phyloP scores from a whole-genome alignment of 2,888 invertebrate species.

The Caenorhabditis macrosperma region DNA sequence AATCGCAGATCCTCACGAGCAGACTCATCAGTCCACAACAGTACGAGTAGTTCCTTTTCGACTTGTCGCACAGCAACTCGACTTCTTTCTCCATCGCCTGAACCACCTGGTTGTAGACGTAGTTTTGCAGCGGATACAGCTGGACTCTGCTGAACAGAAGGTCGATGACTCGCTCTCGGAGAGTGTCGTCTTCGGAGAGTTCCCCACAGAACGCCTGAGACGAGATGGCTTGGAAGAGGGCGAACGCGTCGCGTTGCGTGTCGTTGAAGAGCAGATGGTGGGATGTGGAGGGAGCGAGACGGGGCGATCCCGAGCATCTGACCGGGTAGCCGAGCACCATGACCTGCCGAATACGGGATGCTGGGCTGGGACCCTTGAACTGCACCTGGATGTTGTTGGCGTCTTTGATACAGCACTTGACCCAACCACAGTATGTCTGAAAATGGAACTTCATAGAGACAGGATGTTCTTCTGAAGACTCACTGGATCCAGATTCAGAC shows the following conservation, averaged over 20 bases:
- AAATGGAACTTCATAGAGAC: conserved; percentile 25
- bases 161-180: conserved; percentile 78
- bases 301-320: conserved; percentile 2
- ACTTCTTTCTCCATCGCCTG: conserved; percentile 78
- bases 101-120: conserved; percentile 79
- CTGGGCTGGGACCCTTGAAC: conserved; percentile 87
- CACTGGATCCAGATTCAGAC: conserved; percentile 57
- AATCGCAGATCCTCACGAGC: conserved; percentile 73
- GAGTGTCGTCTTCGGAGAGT: conserved; percentile 74
- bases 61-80: conserved; percentile 69
- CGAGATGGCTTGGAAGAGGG: conserved; percentile 91
- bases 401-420: conserved; percentile 84
- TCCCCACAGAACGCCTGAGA: conserved; percentile 82
- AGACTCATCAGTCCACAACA: conserved; percentile 77
- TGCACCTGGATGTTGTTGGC: conserved; percentile 85
- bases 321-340: conserved; percentile 59
- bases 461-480: no score
- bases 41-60: conserved; percentile 79
- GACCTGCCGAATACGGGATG: conserved; percentile 56
- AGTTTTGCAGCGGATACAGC: conserved; percentile 78
- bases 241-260: conserved; percentile 81
- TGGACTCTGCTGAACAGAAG: conserved; percentile 79
- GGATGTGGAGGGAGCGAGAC: conserved; percentile 71
- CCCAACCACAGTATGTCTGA: conserved; percentile 85
- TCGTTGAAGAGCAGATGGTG: conserved; percentile 82